Evolutionary conservation across 2,888 invertebrate species (phyloP), one percentile per base, ranked within the genome.

Genomic region (Crioceris asparagi): DNA sequence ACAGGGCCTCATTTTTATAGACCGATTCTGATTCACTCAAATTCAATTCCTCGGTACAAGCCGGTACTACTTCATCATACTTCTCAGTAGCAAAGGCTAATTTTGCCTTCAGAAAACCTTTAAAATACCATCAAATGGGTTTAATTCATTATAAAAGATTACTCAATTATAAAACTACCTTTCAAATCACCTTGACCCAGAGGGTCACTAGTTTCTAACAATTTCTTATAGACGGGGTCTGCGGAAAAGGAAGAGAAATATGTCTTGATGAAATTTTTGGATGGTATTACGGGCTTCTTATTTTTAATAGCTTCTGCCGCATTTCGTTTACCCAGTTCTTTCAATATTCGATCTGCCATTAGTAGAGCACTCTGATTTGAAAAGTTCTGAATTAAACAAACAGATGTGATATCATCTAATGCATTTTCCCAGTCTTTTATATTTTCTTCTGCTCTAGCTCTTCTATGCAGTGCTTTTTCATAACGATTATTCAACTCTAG

Each of bases 321-420:
- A 57, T 85, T 83, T 44, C 71, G 65, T 45, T 69, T 70, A 60
- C 88, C 84, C 41, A 88, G 72, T 47, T 83, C 80, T 61, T 90
- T 91, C 7, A 96, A 69, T 36, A 94, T 79, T 36, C 85, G 74
- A 64, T 94, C 94, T 16, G 93, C 92, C 66, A 83, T 81, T 40
- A 79, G 67, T 16, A 94, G 68, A 15, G 85, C 82, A 44, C 72
- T 75, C 51, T 80, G 81, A 57, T 88, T 91, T 55, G 79, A 75
- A 66, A 93, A 96, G 50, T 77, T 75, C 67, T 94, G 93, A 44
- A 94, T 67, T 49, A 94, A 81, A 59, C 93, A 93, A 12, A 88
- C 86, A 17, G 91, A 84, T 1, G 93, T 94, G 1, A 92, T 79
- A 69, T 96, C 94, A 68, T 93, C 91, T 35, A 96, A 66, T 40